Conservation (phyloP, 2,113 vertebrate genomes). For the Macrotus californicus region DNA sequence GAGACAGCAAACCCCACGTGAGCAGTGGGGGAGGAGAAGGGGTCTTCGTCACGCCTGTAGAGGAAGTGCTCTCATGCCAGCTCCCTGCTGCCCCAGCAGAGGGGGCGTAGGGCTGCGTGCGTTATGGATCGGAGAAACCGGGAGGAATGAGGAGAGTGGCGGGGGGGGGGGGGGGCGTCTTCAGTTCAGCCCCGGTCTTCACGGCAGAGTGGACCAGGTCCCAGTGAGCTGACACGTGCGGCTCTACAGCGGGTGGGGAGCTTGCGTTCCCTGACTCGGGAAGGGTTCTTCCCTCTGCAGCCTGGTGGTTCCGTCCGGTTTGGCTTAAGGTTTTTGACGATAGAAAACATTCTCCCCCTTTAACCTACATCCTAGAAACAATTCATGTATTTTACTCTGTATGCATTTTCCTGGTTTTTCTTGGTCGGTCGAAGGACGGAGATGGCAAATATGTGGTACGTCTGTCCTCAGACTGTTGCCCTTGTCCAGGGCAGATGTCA, state of each 20-base stretch:
- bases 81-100: neutral
- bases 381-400: neutral
- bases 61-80: neutral
- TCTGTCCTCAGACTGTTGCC: neutral
- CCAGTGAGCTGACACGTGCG: too few relatives aligned
- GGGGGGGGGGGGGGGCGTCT: neutral
- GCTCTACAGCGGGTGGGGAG: neutral
- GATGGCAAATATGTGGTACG: neutral
- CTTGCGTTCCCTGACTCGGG: neutral
- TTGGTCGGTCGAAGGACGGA: neutral
- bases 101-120: neutral
- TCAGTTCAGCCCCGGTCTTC: neutral
- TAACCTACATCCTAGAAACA: neutral
- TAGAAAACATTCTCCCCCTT: neutral
- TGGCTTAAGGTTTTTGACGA: neutral
- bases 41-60: accelerated
- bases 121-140: too few relatives aligned
- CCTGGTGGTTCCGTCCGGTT: neutral
- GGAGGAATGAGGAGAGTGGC: neutral
- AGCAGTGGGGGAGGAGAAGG: too few relatives aligned
- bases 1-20: neutral
- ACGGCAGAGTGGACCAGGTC: neutral
- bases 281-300: neutral
- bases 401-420: neutral
- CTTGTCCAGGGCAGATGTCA: neutral